These are phyloP conservation scores for Hoplostethus atlanticus DNA, from an alignment of 2,797 vertebrate species.

Conservation along the genomic window DNA sequence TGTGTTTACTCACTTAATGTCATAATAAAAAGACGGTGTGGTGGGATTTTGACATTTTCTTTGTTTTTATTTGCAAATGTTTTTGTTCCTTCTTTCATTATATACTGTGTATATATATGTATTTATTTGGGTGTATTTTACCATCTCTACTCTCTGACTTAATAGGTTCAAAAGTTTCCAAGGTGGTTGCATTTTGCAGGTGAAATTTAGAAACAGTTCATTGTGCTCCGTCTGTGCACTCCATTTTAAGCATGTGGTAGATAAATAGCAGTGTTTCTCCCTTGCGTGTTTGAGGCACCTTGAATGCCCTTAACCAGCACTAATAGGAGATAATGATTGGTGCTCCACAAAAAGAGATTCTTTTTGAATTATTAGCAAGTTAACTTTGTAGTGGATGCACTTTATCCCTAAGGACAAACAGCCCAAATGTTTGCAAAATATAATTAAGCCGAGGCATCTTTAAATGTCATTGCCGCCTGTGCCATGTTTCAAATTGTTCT, in stretches of 20 bases:
- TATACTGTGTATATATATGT: background rate
- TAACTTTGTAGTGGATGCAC: slow-evolving; percentile 99
- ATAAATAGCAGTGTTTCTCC: slow-evolving; percentile 73
- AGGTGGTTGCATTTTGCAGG: slow-evolving; percentile 48
- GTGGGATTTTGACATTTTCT: too few species aligned
- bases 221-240: slow-evolving; percentile 51
- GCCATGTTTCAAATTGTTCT: slow-evolving; percentile 99
- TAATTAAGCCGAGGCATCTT: slow-evolving; percentile 99
- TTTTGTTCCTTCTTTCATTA: background rate
- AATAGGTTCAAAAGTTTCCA: slow-evolving; percentile 12
- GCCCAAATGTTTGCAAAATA: slow-evolving; percentile 99
- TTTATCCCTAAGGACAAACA: slow-evolving; percentile 99
- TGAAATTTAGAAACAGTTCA: slow-evolving; percentile 52
- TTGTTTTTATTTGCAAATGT: too few species aligned
- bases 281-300: slow-evolving; percentile 79
- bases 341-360: slow-evolving; percentile 83
- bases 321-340: slow-evolving; percentile 89
- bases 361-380: slow-evolving; percentile 94
- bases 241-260: slow-evolving; percentile 59
- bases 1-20: too few species aligned
- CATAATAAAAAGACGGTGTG: too few species aligned
- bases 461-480: slow-evolving; percentile 99
- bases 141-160: slow-evolving; percentile 2
- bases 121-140: background rate
- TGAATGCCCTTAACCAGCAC: slow-evolving; percentile 85